These are phyloP conservation scores for Stenodema calcarata DNA, from an alignment of 2,888 invertebrate genomes.

Conservation along the genomic window DNA sequence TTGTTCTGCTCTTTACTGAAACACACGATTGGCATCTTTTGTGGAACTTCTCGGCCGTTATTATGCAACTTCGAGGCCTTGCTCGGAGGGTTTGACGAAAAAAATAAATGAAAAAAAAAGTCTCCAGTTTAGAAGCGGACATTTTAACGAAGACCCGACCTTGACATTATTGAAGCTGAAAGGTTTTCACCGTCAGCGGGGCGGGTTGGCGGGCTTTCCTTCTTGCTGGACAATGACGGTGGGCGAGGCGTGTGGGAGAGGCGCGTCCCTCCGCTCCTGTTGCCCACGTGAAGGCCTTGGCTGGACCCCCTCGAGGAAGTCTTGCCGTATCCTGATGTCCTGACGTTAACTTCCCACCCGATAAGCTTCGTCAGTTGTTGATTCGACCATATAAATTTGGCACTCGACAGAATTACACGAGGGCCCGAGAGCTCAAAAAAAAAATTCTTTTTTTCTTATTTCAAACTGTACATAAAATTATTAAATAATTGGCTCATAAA, in stretches of 20 bases:
- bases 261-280: not conserved
- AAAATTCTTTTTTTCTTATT: too few species aligned
- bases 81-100: not conserved
- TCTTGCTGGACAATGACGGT: conserved; percentile 3
- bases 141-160: conserved; percentile 31
- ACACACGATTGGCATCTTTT: too few species aligned
- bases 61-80: not conserved
- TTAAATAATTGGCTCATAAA: too few species aligned
- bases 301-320: not conserved
- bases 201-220: not conserved
- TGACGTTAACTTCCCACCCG: not conserved
- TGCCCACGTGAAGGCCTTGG: not conserved
- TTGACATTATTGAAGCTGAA: conserved; percentile 33
- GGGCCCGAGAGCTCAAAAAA: too few species aligned
- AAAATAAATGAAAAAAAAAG: not conserved
- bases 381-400: too few species aligned
- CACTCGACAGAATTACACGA: too few species aligned
- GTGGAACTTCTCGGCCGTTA: not conserved
- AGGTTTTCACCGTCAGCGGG: conserved; percentile 18
- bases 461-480: too few species aligned
- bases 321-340: not conserved
- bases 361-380: not conserved
- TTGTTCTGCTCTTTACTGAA: too few species aligned
- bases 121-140: not conserved
- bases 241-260: conserved; percentile 15